Evolutionary conservation across 2,888 invertebrate species (phyloP), one percentile per base, ranked within the genome.

Genomic region (Steromphala cineraria): DNA sequence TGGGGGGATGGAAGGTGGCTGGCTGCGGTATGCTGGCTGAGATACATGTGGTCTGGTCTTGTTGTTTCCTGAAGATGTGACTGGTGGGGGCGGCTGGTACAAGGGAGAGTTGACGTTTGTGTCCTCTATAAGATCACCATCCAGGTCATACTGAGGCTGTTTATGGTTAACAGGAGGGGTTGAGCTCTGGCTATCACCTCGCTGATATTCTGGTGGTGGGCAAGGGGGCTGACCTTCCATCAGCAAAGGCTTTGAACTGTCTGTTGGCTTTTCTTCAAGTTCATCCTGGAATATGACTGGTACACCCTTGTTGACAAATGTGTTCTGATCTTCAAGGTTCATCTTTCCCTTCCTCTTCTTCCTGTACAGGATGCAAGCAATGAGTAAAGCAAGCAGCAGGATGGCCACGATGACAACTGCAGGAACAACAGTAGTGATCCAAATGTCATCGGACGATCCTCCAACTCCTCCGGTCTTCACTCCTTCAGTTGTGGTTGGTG

Each of bases 1-100:
- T 94, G 98, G 98, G 89, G 98, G 98, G 90, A 98, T 98, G 94
- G 99, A 98, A 55, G 98, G 98, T 83, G 98, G 98, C 77, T 98
- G 98, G 94, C 98, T 97, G 92, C 98, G 96, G 95, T 98, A 98
- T 89, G 97, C 97, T 84, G 98, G 97, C 76, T 88, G 89, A 62
- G 88, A 89, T 80, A 91, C 89, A 78, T 90, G 87, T 17, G 90
- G 90, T 10, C 89, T 85, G 24, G 89, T 89, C 77, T 90, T 89
- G 83, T 90, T 90, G 80, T 87, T 90, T 80, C 84, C 87, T 31
- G 89, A 86, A 31, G 89, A 83, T 24, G 88, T 88, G 67, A 90
- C 88, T 53, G 91, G 91, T 31, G 91, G 91, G 0, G 89, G 90
- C 8, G 91, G 91, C 56, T 89, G 88, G 79, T 91, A 90, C 40